phyloP scores from a whole-genome alignment of 2,113 vertebrate species.

The Anas platyrhynchos region DNA sequence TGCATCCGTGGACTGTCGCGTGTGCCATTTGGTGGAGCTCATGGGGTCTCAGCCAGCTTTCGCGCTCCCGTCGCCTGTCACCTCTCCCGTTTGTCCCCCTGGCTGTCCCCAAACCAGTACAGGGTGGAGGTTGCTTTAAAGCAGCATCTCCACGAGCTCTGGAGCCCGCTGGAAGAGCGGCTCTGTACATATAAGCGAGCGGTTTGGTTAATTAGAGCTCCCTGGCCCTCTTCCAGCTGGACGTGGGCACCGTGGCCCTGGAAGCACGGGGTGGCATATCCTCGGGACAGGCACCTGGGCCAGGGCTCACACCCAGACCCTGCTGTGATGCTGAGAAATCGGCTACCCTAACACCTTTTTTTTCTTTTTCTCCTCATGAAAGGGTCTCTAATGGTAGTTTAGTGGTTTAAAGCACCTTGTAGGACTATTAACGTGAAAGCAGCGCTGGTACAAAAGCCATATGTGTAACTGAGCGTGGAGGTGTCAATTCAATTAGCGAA shows the following conservation, averaged over 20 bases:
- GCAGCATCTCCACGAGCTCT: neutral
- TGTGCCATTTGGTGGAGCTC: neutral
- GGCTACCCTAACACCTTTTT: neutral
- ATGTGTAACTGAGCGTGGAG: neutral
- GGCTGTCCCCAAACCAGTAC: neutral
- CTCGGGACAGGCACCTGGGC: neutral
- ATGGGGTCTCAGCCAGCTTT: neutral
- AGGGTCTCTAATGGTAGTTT: neutral
- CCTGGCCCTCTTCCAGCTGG: conserved; percentile 7
- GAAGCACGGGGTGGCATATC: neutral
- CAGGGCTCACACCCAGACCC: neutral
- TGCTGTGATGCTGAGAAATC: neutral
- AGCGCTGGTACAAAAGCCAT: neutral
- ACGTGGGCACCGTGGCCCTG: neutral
- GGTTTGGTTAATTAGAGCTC: conserved; percentile 31
- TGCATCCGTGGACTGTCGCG: fast-evolving
- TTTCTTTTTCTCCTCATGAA: neutral
- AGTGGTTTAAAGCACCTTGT: neutral
- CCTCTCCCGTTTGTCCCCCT: neutral
- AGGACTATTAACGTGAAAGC: neutral
- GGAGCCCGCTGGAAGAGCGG: neutral
- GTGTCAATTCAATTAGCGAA: neutral
- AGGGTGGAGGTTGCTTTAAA: neutral
- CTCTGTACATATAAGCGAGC: neutral
- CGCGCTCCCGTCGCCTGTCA: neutral